Base-by-base conservation (phyloP, 2,113 vertebrate genomes). In the Empidonax alnorum region DNA sequence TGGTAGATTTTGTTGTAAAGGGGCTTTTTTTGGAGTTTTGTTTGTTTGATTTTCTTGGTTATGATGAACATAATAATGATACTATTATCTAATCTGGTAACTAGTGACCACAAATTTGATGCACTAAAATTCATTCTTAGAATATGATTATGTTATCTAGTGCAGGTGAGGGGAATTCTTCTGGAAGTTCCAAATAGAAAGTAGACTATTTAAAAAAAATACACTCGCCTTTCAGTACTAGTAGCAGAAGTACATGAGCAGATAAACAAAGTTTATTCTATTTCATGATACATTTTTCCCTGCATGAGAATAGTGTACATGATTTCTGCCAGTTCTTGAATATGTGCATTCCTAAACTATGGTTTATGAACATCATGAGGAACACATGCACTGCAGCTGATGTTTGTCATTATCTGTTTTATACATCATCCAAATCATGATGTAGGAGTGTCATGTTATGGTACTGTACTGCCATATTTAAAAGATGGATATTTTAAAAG, bases 361-460 rank as follows among this genome's bases (percentile, higher is more conserved):
- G 65, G 61, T 84, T 93, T 96, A 80, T 55, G 79, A 92, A 80
- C 71, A 94, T 90, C 72, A 88, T 77, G 90, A 90, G 21, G 31
- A 95, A 84, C 89, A 93, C 78, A 79, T 86, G 93, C 41, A 82
- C 39, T 72, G 87, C 77, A 82, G 81, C 61, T 93, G 89, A 93
- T 96, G 89, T 96, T 96, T 94, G 84, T 92, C 84, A 89, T 94
- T 50, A 82, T 95, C 91, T 88, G 67, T 72, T 92, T 74, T 91
- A 39, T 87, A 89, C 46, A 73, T 87, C 91, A 87, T 69, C 93
- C 77, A 95, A 96, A 91, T 79, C 53, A 69, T 61, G 56, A 79
- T 82, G 84, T 79, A 94, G 63, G 71, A 95, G 69, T 95, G 94
- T 94, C 89, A 93, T 96, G 87, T 93, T 95, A 77, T 59, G 90